A percentile compares a stretch with the other conserved stretches of the same genome.
These are phyloP conservation scores for Dinothrombium tinctorium DNA, from an alignment of 1,140 invertebrate species.

Conservation along the genomic window DNA sequence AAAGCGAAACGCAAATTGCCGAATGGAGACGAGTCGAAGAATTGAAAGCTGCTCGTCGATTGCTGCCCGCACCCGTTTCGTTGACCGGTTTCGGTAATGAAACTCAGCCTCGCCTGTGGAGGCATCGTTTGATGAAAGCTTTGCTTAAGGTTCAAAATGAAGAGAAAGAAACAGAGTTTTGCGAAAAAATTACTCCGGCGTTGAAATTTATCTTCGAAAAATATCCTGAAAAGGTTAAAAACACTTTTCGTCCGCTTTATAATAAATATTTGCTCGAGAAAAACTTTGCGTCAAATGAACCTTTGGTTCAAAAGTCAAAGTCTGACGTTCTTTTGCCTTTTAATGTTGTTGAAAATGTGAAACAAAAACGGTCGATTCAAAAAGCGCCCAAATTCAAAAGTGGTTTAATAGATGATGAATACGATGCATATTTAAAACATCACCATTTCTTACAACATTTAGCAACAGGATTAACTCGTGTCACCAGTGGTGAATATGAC, in stretches of 20 bases:
- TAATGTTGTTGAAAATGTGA: background rate
- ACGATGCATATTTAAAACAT: slow-evolving; percentile 12
- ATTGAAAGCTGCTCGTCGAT: background rate
- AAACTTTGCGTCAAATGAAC: background rate
- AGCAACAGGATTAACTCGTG: background rate
- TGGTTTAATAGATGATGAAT: slow-evolving; percentile 6
- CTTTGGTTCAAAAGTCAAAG: slow-evolving; percentile 1
- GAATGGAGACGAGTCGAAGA: background rate
- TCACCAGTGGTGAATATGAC: slow-evolving; percentile 1
- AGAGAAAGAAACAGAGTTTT: background rate
- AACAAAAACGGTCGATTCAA: background rate
- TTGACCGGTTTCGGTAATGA: slow-evolving; percentile 10
- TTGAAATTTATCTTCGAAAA: background rate
- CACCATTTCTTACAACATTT: slow-evolving; percentile 12
- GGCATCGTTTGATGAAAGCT: background rate
- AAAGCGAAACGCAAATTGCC: too few species aligned
- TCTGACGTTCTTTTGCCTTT: background rate
- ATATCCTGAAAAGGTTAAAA: background rate
- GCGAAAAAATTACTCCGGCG: slow-evolving; percentile 5
- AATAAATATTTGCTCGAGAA: too few species aligned
- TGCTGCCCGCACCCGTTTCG: slow-evolving; percentile 7
- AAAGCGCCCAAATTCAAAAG: background rate
- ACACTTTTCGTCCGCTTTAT: background rate
- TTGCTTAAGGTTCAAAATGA: background rate
- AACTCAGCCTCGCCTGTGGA: slow-evolving; percentile 7